Evolutionary conservation across 37 sponge, comb jelly and placozoan genomes (phyloP).

Genomic region (Haliclona indistincta): DNA sequence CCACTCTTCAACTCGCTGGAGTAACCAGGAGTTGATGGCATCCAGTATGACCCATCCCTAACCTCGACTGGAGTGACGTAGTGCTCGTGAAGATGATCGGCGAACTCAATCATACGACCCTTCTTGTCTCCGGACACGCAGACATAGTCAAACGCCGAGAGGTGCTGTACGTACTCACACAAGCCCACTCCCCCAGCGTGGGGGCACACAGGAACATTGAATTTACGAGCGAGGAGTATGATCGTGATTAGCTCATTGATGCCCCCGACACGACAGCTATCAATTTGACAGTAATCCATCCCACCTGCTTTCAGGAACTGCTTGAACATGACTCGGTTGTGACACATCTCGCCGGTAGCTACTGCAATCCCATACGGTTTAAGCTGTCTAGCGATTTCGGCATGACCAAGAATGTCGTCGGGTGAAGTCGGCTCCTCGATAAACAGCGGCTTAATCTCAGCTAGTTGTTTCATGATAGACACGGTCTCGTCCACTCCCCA

Average conservation of each 20-base stretch:
- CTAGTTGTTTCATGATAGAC: slow-evolving; percentile 67
- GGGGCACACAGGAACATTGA: slow-evolving; percentile 85
- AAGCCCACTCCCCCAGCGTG: slow-evolving; percentile 94
- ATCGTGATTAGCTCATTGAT: slow-evolving; percentile 81
- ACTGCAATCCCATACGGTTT: slow-evolving; percentile 61
- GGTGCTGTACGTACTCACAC: slow-evolving; percentile 86
- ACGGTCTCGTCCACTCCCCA: slow-evolving; percentile 84
- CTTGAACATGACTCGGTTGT: slow-evolving; percentile 92
- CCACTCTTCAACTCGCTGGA: slow-evolving; percentile 71
- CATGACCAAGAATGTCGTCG: slow-evolving; percentile 86
- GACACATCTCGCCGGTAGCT: slow-evolving; percentile 84
- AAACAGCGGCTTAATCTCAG: slow-evolving; percentile 75
- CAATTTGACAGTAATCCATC: slow-evolving; percentile 93
- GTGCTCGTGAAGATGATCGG: slow-evolving; percentile 90
- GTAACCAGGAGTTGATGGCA: slow-evolving; percentile 70
- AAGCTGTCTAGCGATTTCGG: slow-evolving; percentile 59
- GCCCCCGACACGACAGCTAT: slow-evolving; percentile 80
- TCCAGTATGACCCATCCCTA: slow-evolving; percentile 39
- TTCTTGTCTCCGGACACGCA: slow-evolving; percentile 70
- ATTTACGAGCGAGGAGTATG: slow-evolving; percentile 83
- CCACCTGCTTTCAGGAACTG: slow-evolving; percentile 84
- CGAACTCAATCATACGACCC: slow-evolving; percentile 74
- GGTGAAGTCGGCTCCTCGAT: slow-evolving; percentile 94
- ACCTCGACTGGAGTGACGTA: slow-evolving; percentile 58
- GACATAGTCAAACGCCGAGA: slow-evolving; percentile 76